Evolutionary conservation across 1,140 invertebrate genomes (phyloP).

Genomic region (Drosophila sucinea): DNA sequence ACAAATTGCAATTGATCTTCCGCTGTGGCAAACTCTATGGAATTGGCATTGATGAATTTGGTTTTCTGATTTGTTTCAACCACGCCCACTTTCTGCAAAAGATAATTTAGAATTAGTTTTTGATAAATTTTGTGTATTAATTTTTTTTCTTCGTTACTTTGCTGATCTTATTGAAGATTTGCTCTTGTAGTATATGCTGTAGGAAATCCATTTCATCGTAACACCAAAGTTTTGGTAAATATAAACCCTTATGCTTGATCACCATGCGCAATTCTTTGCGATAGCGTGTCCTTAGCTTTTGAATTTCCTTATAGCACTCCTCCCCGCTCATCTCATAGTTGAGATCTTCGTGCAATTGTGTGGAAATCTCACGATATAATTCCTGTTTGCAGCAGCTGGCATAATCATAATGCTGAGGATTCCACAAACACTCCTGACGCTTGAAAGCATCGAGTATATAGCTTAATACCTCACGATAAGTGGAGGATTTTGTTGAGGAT

Average conservation of each 20-base stretch:
- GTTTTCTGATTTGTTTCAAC: conserved; percentile 64
- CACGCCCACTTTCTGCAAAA: conserved; percentile 64
- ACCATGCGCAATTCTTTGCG: conserved; percentile 74
- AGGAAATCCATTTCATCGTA: conserved; percentile 77
- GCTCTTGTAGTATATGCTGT: conserved; percentile 67
- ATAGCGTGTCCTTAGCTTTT: conserved; percentile 72
- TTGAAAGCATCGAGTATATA: conserved; percentile 64
- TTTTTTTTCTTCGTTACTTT: conserved; percentile 41
- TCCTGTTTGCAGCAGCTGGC: conserved; percentile 64
- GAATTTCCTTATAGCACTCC: conserved; percentile 69
- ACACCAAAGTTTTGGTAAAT: conserved; percentile 76
- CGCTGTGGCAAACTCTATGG: conserved; percentile 46
- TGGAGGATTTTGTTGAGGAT: conserved; percentile 56
- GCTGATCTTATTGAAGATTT: conserved; percentile 68
- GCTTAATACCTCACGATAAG: conserved; percentile 67
- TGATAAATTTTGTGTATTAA: too few relatives aligned
- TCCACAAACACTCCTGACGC: conserved; percentile 70
- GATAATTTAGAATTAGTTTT: too few relatives aligned
- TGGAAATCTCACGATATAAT: conserved; percentile 62
- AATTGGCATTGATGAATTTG: conserved; percentile 64
- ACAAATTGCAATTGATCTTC: conserved; percentile 72
- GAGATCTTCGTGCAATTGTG: conserved; percentile 61
- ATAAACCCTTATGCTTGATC: conserved; percentile 74
- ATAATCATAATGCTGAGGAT: conserved; percentile 69
- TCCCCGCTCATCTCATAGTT: conserved; percentile 67